Percentiles rank a stretch among this genome's conserved stretches.
Conservation (phyloP, 2,888 invertebrate species). For the Pyrochroa serraticornis region DNA sequence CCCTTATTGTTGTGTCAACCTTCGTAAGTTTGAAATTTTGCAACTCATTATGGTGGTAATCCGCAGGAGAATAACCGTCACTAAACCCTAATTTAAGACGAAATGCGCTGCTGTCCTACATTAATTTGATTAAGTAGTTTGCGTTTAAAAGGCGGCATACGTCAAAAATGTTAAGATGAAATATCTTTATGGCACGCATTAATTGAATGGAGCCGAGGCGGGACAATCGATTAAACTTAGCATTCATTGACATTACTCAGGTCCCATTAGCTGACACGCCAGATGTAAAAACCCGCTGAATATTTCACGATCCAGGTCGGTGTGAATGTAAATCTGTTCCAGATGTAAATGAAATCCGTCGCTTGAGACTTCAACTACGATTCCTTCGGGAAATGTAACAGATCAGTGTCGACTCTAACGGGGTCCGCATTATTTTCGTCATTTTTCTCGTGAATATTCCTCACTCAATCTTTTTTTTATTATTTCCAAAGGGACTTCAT, state of each 20-base stretch:
- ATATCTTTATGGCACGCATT: constrained; percentile 5
- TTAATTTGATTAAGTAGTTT: neutral
- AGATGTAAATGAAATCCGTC: constrained; percentile 56
- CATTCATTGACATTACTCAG: constrained; percentile 53
- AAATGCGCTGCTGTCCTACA: neutral
- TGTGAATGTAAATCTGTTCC: constrained; percentile 56
- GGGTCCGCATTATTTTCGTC: constrained; percentile 42
- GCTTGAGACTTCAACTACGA: constrained; percentile 52
- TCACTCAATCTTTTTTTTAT: constrained; percentile 39
- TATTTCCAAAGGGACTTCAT: constrained; percentile 33
- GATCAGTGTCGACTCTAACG: constrained; percentile 52
- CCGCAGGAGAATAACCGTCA: neutral
- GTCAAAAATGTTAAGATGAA: neutral
- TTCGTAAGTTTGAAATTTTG: constrained; percentile 2
- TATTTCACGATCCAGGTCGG: constrained; percentile 53
- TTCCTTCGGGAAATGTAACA: constrained; percentile 52
- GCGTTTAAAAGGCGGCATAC: neutral
- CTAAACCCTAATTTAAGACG: neutral
- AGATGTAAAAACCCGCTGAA: constrained; percentile 53
- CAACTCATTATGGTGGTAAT: constrained; percentile 1
- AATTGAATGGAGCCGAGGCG: constrained; percentile 25
- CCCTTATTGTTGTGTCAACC: constrained; percentile 3
- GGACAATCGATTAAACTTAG: constrained; percentile 49
- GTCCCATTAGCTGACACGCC: constrained; percentile 53
- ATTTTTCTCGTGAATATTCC: constrained; percentile 41